A percentile compares a stretch with the other conserved stretches of the same genome.
phyloP scores from a whole-genome alignment of 1,140 invertebrate genomes.

The Listronotus bonariensis region DNA sequence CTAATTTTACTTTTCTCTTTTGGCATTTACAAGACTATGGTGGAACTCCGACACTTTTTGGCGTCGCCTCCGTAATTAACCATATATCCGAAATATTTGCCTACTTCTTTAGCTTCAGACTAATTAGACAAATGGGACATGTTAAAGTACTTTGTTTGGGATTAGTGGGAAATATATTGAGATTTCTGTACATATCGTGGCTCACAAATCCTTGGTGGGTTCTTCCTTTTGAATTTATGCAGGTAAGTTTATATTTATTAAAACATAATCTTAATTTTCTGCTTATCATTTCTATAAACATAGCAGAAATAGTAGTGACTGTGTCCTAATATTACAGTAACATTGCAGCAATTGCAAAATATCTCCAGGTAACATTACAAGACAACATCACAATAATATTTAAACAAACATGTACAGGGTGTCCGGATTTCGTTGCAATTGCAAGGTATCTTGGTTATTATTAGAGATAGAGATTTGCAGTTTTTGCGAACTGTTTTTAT shows the following conservation, averaged over 20 bases:
- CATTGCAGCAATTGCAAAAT: too few relatives aligned
- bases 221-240: slow-evolving; percentile 96
- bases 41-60: slow-evolving; percentile 95
- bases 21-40: slow-evolving; percentile 99
- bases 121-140: slow-evolving; percentile 93
- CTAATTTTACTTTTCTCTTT: slow-evolving; percentile 99
- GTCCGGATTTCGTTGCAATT: too few relatives aligned
- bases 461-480: too few relatives aligned
- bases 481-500: too few relatives aligned
- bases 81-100: slow-evolving; percentile 98
- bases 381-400: too few relatives aligned
- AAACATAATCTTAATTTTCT: too few relatives aligned
- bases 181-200: slow-evolving; percentile 97
- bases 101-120: slow-evolving; percentile 95
- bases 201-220: slow-evolving; percentile 96
- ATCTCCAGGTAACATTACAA: too few relatives aligned
- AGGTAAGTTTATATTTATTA: slow-evolving; percentile 64
- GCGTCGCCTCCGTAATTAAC: slow-evolving; percentile 97
- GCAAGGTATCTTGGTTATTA: too few relatives aligned
- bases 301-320: too few relatives aligned
- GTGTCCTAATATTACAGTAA: too few relatives aligned
- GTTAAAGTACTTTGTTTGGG: slow-evolving; percentile 95
- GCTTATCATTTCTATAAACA: too few relatives aligned
- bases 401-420: too few relatives aligned
- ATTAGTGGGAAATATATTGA: slow-evolving; percentile 87